Evolutionary conservation across 2,888 invertebrate genomes (phyloP).

Genomic region (Hydriomena furcata): DNA sequence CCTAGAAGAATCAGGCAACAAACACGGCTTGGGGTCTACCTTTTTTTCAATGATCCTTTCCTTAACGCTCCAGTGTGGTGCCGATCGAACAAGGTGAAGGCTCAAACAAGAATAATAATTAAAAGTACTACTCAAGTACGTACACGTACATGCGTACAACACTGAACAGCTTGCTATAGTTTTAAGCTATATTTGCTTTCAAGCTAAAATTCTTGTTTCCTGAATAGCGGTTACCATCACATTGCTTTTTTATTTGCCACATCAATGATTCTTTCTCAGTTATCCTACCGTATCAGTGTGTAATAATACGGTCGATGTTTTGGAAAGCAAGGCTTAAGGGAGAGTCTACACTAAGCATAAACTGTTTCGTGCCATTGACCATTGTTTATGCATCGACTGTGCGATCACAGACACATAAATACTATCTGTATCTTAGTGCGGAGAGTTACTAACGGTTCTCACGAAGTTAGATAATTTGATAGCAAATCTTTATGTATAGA

Average conservation of each 20-base stretch:
- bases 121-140: no score
- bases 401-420: conserved; percentile 70
- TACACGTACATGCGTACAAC: background rate
- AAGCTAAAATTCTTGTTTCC: background rate
- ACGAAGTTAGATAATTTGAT: background rate
- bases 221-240: background rate
- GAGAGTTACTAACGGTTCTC: conserved; percentile 32
- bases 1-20: no score
- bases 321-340: conserved; percentile 5
- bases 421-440: conserved; percentile 42
- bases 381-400: conserved; percentile 59
- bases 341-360: conserved; percentile 43
- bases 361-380: conserved; percentile 60
- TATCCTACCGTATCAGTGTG: no score
- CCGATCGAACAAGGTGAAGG: no score
- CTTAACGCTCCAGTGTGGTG: no score
- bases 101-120: no score
- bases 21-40: no score
- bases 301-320: background rate
- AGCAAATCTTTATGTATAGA: background rate
- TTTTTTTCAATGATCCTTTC: no score
- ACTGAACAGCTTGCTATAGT: conserved; percentile 24
- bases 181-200: conserved; percentile 17
- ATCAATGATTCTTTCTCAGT: no score
- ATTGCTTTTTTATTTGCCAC: no score